Percentiles rank a stretch among this genome's conserved stretches.
These are phyloP conservation scores for Gymnarchus niloticus DNA, from an alignment of 2,113 vertebrate genomes.

Conservation along the genomic window DNA sequence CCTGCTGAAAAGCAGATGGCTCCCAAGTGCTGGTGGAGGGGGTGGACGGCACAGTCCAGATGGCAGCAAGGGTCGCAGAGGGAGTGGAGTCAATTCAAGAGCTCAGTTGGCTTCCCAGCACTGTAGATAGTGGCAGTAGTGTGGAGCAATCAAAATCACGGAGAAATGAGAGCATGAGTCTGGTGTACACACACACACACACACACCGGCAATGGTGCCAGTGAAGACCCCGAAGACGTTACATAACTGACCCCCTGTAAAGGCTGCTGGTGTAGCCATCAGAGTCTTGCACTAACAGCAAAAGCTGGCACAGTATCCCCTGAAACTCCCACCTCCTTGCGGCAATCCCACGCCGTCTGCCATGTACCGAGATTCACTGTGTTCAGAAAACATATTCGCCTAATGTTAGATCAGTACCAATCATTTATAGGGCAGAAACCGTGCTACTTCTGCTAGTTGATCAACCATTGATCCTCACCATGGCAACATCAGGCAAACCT, in stretches of 20 bases:
- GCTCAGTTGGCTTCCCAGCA: too few relatives aligned
- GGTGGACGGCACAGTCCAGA: not conserved
- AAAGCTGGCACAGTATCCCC: not conserved
- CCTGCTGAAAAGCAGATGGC: not conserved
- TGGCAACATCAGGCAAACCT: not conserved
- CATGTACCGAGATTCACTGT: not conserved
- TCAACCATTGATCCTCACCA: not conserved
- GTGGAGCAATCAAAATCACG: too few relatives aligned
- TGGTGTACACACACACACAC: not conserved
- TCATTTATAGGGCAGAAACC: not conserved
- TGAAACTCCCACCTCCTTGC: not conserved
- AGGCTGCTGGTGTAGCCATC: not conserved
- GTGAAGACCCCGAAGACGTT: not conserved
- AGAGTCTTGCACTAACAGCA: not conserved
- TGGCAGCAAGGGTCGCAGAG: not conserved
- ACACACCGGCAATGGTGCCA: not conserved
- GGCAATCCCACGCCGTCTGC: not conserved
- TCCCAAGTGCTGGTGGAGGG: not conserved
- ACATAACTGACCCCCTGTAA: too few relatives aligned
- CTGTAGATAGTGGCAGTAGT: not conserved
- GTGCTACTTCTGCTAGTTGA: not conserved
- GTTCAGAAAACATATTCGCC: not conserved
- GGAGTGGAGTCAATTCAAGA: not conserved
- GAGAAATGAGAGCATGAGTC: not conserved
- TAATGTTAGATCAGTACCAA: not conserved